These are phyloP conservation scores for Reticulitermes lucifugus DNA, from an alignment of 2,888 invertebrate genomes.

Conservation along the genomic window DNA sequence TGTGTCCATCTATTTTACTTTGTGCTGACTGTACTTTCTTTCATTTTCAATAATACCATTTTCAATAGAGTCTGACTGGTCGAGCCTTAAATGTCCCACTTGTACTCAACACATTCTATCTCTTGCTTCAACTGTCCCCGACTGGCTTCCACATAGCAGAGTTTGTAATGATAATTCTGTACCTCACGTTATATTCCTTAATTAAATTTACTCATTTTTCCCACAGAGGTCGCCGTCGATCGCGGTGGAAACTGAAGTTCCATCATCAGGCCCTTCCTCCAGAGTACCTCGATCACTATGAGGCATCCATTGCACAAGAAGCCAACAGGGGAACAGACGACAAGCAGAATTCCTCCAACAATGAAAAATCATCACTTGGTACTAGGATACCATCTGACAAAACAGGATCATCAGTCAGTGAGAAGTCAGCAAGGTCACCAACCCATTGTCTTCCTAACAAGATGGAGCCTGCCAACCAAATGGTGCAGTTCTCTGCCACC, in stretches of 20 bases:
- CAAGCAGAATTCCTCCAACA: conserved; percentile 14
- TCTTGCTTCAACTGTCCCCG: no score
- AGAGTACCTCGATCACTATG: conserved; percentile 83
- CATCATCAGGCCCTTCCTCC: conserved; percentile 84
- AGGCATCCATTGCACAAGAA: conserved; percentile 68
- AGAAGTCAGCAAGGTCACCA: conserved; percentile 8
- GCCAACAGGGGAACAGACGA: conserved; percentile 42
- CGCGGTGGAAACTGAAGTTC: conserved; percentile 81
- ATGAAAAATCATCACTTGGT: neutral
- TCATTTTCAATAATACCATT: no score
- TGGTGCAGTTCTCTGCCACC: neutral
- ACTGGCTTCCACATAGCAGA: no score
- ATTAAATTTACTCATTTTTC: no score
- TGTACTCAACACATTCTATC: no score
- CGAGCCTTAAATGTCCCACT: no score
- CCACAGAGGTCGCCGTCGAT: conserved; percentile 69
- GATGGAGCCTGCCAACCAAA: neutral
- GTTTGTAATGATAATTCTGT: no score
- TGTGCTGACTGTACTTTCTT: no score
- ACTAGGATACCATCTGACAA: neutral
- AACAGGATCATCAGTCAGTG: neutral
- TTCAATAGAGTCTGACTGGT: no score
- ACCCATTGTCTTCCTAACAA: neutral
- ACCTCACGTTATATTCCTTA: no score
- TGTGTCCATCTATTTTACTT: no score